Evolutionary conservation across 2,797 vertebrate species (phyloP), one percentile per base, ranked within the genome.

Genomic region (Linurgus olivaceus): DNA sequence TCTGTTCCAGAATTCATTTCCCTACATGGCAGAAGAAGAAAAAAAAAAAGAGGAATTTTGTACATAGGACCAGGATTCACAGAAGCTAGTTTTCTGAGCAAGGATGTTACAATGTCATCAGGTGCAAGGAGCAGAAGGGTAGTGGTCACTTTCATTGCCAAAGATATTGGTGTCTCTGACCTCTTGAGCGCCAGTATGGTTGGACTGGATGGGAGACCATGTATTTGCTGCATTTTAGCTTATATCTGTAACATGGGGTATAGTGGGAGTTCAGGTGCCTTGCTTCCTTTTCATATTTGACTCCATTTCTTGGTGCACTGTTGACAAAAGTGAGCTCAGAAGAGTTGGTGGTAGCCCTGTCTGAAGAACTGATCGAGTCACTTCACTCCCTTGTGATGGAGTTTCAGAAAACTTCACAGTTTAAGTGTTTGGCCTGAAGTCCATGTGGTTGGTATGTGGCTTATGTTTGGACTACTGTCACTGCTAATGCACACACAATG

Each of bases 211-310:
- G 13, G 26, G 19, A 85, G 26, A 29, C 11, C 29, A 11, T n/a
- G 13, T 26, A 25, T 77, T 86, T 90, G 29, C 31, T 67, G 29
- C n/a, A 8, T 52, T 80, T 80, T 47, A 61, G 23, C n/a, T 91
- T 67, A 6, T 24, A 15, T 77, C 23, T 25, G 3, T 88, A 73
- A 40, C 6, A 6, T 11, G 8, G n/a, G 17, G 28, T 70, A 52
- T 42, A 19, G 13, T 14, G 38, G 19, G 17, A 57, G 4, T 52
- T 93, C 55, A 37, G 10, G 8, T 74, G 12, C 25, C 59, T 82
- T 3, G 0, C 28, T 70, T 13, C 10, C 40, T 42, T 66, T 57
- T 48, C 0, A 0, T 13, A 38, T 62, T 83, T 48, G 28, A 6
- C 19, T 80, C 20, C 8, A 11, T 31, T 71, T 92, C n/a, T 51